These are phyloP conservation scores for Agonopterix alstromeriana DNA, from an alignment of 2,888 invertebrate genomes.

Conservation along the genomic window DNA sequence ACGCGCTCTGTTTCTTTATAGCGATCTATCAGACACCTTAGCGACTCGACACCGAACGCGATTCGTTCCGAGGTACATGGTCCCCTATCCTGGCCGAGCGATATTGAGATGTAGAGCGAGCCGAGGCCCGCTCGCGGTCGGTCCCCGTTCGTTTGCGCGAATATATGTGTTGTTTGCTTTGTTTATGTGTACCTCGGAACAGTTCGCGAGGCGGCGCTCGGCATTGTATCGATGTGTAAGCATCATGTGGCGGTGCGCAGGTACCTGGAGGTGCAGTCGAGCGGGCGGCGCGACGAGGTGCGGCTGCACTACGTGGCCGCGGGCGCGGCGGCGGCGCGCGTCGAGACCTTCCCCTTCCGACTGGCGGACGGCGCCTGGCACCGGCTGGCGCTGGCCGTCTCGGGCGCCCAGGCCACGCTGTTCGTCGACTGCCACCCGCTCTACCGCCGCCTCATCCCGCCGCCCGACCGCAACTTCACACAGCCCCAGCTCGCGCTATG, in stretches of 20 bases:
- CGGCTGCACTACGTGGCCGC: slow-evolving; percentile 88
- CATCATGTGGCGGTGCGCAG: slow-evolving; percentile 67
- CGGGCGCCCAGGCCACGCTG: slow-evolving; percentile 89
- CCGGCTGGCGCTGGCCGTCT: slow-evolving; percentile 88
- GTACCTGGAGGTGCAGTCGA: slow-evolving; percentile 94
- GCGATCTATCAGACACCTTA: slow-evolving; percentile 45
- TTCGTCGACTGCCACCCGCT: slow-evolving; percentile 91
- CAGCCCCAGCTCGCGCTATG: slow-evolving; percentile 85
- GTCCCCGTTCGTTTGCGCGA: slow-evolving; percentile 48
- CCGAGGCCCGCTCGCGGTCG: slow-evolving; percentile 61
- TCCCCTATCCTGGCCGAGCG: slow-evolving; percentile 73
- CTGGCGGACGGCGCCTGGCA: slow-evolving; percentile 94
- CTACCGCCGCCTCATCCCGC: slow-evolving; percentile 87
- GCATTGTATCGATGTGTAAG: slow-evolving; percentile 34
- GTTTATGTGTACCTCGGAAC: slow-evolving; percentile 77
- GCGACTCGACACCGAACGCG: slow-evolving; percentile 61
- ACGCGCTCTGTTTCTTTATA: slow-evolving; percentile 38
- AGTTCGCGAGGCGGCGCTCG: slow-evolving; percentile 51
- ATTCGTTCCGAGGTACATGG: slow-evolving; percentile 78
- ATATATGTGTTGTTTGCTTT: slow-evolving; percentile 70
- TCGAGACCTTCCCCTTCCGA: slow-evolving; percentile 91
- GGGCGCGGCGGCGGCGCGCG: slow-evolving; percentile 73
- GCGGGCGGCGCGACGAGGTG: slow-evolving; percentile 91
- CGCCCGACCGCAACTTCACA: slow-evolving; percentile 86
- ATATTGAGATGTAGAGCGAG: slow-evolving; percentile 77